Evolutionary conservation across 2,888 invertebrate species (phyloP).

Genomic region (Crematogaster levior): DNA sequence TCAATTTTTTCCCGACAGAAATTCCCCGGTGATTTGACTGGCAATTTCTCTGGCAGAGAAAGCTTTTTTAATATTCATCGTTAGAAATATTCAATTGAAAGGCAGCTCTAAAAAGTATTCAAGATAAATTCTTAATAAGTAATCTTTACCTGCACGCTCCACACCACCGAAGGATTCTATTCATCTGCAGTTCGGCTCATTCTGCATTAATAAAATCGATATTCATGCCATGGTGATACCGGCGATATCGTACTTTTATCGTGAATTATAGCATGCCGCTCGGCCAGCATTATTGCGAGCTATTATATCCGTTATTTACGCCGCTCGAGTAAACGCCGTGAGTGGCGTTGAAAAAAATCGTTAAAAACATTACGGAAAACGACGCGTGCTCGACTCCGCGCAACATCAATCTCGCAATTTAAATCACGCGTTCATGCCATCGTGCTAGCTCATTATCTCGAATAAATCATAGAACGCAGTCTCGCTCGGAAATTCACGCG

Average conservation of each 20-base stretch:
- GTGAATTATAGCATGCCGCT: conserved; percentile 25
- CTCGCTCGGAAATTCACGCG: neutral
- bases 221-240: conserved; percentile 30
- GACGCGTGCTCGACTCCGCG: neutral
- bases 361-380: conserved; percentile 22
- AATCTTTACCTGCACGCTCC: neutral
- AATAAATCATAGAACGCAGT: conserved; percentile 16
- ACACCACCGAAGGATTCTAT: conserved; percentile 11
- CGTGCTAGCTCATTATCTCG: neutral
- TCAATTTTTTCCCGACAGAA: neutral
- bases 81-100: conserved; percentile 5
- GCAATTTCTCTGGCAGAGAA: neutral
- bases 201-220: conserved; percentile 28
- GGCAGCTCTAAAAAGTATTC: conserved; percentile 19
- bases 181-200: conserved; percentile 8
- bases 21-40: neutral
- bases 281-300: conserved; percentile 18
- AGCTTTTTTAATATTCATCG: conserved; percentile 32
- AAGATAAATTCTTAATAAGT: conserved; percentile 31
- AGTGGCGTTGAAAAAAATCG: neutral
- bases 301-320: conserved; percentile 43
- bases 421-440: neutral
- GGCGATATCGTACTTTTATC: conserved; percentile 34
- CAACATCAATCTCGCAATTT: neutral
- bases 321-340: neutral